Base-by-base conservation (phyloP, 2,797 vertebrate species). In the Sebastes oblongus region DNA sequence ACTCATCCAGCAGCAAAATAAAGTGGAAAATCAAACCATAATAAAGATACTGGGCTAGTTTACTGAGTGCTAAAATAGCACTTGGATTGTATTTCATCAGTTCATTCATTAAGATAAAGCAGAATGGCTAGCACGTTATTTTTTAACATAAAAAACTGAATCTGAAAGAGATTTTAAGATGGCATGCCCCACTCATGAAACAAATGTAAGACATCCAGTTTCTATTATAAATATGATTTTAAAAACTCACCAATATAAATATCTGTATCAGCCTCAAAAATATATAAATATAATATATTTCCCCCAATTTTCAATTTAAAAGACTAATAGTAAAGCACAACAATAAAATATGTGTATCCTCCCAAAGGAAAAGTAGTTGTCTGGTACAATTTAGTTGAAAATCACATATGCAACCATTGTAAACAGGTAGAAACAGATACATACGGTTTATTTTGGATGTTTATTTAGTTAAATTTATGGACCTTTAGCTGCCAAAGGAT, bases 1-100 rank as follows among this genome's bases (percentile, higher is more conserved):
- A 75, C 66, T 89, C 81, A 83, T 52, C 71, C 32, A 71, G 72
- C 64, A 76, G 68, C 64, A 72, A 69, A 83, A 66, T 56, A 78
- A 55, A 67, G 52, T 42, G 32, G 56, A 84, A 82, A 84, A 80
- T 73, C 20, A 70, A 76, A 66, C 52, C 66, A 65, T 62, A 67
- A 82, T 55, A 69, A 80, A 58, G 65, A 59, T 24, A 75, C 22
- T 24, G 34, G 59, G 59, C 13, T 13, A 59, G 62, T 79, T 71
- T 29, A 34, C 39, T 12, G 56, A 72, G 42, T 9, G 68, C n/a
- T 58, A 68, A 84, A 52, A 71, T 24, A 30, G 14, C 13, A 22
- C 8, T 24, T 4, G 10, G 25, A 13, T 25, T 52, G 25, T 30
- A 22, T 65, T 52, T 65, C 9, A 68, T 66, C 30, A 27, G 10